Base-by-base conservation (phyloP, 2,797 vertebrate genomes). In the Dryobates pubescens region DNA sequence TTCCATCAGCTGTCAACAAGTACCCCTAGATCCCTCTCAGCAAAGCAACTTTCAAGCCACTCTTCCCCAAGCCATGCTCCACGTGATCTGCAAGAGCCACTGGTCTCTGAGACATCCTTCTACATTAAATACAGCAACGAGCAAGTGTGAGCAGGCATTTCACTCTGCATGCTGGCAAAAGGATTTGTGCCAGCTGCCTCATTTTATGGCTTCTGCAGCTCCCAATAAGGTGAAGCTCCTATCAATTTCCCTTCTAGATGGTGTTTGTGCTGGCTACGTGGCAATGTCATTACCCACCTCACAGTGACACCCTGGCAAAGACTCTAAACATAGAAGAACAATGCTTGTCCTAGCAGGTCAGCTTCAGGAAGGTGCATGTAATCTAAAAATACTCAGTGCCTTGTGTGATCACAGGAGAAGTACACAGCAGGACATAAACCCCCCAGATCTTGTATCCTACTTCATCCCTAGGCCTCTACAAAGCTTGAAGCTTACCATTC, bases 121-220 rank as follows among this genome's bases (percentile, higher is more conserved):
- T 78, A 36, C 36, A 73, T 63, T 59, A 84, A 84, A 68, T 57
- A 76, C 30, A 78, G 30, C 36, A 71, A 63, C 51, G 51, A 92
- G 63, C 59, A 72, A 32, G 62, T 0, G 19, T 58, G 63, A 47
- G 69, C 19, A 80, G 56, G 34, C 24, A 81, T 88, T 83, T 92
- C 77, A 70, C n/a, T 68, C 53, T 82, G 41, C 19, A 2, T 32
- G 54, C 67, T 59, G 70, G 22, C 63, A 81, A 83, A 76, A 90
- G 6, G 23, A 51, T 78, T 90, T 67, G 38, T 90, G 32, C 54
- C 81, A 83, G 81, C 38, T 79, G 49, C 29, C 68, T 90, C 32
- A n/a, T 75, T 88, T 94, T 64, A 54, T 81, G 68, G 61, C 11
- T 76, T 76, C 61, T 90, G 53, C 49, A 95, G 38, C 64, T 54